A percentile compares a stretch with the other conserved stretches of the same genome.
Evolutionary conservation across 2,797 vertebrate genomes (phyloP).

Genomic region (Aldrovandia affinis): DNA sequence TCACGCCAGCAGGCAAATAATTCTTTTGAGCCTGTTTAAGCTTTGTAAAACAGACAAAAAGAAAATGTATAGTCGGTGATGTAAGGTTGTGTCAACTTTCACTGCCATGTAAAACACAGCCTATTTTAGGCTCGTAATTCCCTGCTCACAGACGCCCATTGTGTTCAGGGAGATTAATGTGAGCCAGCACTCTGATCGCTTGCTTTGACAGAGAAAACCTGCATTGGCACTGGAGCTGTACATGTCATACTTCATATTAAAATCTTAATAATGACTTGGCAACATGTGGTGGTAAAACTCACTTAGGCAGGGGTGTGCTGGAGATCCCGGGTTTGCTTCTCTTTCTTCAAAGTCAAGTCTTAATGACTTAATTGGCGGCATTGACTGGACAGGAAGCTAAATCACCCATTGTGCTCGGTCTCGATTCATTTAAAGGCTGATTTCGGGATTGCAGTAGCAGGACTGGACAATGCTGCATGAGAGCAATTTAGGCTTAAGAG

Average conservation of each 20-base stretch:
- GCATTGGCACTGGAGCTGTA: no score
- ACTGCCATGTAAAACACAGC: background rate
- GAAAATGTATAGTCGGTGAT: background rate
- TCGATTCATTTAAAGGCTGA: background rate
- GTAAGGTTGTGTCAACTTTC: background rate
- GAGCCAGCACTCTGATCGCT: background rate
- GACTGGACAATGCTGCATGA: background rate
- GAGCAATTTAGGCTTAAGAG: background rate
- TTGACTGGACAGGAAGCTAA: background rate
- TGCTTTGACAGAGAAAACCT: background rate
- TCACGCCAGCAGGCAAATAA: background rate
- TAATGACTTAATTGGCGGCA: conserved; percentile 2
- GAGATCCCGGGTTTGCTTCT: background rate
- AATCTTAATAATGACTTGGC: background rate
- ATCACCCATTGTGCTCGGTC: background rate
- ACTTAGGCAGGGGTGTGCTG: background rate
- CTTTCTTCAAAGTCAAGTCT: background rate
- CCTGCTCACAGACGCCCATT: background rate
- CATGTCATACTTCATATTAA: background rate
- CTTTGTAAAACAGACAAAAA: background rate
- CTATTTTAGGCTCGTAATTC: background rate
- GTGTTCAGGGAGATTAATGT: background rate
- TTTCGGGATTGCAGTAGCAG: background rate
- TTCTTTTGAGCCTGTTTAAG: background rate
- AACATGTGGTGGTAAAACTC: background rate